Percentiles rank a stretch among this genome's conserved stretches.
phyloP scores from a whole-genome alignment of 2,888 invertebrate species.

The Aplocera efformata region DNA sequence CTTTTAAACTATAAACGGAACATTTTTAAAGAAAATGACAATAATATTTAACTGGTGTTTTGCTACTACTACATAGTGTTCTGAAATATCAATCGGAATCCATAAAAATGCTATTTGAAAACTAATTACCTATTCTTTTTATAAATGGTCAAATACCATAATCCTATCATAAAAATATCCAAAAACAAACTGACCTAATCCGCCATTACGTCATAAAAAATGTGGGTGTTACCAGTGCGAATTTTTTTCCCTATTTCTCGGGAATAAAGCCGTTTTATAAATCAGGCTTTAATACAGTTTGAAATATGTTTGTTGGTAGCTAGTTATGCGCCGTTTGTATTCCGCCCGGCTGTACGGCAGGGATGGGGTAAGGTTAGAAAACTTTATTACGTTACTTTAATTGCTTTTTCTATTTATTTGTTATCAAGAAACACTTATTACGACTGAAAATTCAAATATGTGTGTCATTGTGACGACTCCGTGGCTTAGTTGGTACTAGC shows the following conservation, averaged over 20 bases:
- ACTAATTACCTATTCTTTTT: background rate
- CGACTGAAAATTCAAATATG: no score
- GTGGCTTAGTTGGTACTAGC: no score
- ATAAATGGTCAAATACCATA: conserved; percentile 16
- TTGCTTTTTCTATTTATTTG: background rate
- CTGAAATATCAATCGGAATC: no score
- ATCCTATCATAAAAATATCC: conserved; percentile 25
- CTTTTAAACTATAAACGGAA: no score
- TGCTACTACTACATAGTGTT: no score
- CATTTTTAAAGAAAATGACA: no score
- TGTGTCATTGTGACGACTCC: no score
- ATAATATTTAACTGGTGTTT: no score
- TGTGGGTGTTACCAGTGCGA: conserved; percentile 35
- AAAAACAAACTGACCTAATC: conserved; percentile 37
- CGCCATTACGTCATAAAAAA: conserved; percentile 42
- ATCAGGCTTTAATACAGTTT: conserved; percentile 61
- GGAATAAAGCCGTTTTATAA: conserved; percentile 51
- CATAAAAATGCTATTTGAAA: no score
- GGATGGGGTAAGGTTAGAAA: conserved; percentile 15
- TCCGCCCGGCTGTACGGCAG: conserved; percentile 34
- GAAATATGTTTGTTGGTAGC: conserved; percentile 54
- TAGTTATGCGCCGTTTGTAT: conserved; percentile 64
- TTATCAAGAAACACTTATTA: no score
- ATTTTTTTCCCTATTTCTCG: conserved; percentile 42
- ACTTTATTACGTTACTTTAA: background rate